Percentiles rank a stretch among this genome's conserved stretches.
Conservation (phyloP, 2,888 invertebrate genomes). For the Heteropelma amictum region DNA sequence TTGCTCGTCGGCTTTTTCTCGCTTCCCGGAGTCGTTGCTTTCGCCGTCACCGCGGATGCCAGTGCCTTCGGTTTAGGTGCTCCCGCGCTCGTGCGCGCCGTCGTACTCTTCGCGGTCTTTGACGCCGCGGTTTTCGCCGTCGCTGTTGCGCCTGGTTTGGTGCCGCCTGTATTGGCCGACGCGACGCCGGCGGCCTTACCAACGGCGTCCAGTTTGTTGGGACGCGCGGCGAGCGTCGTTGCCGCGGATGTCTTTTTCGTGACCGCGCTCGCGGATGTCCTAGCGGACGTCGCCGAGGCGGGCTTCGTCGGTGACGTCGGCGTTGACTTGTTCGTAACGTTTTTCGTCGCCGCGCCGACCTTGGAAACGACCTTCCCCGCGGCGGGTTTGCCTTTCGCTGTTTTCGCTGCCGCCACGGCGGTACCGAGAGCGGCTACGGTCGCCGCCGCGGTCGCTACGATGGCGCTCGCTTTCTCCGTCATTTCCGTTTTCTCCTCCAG, state of each 20-base stretch:
- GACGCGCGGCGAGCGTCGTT: constrained; percentile 49
- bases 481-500: neutral
- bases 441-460: constrained; percentile 62
- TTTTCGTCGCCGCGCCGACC: constrained; percentile 63
- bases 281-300: constrained; percentile 23
- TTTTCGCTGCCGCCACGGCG: constrained; percentile 71
- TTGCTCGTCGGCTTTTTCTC: constrained; percentile 81
- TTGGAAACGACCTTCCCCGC: constrained; percentile 62
- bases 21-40: constrained; percentile 57
- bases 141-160: constrained; percentile 58
- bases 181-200: constrained; percentile 56
- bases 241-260: constrained; percentile 54
- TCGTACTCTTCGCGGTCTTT: no score
- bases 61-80: constrained; percentile 57
- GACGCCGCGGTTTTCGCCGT: neutral
- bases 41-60: constrained; percentile 52
- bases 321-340: constrained; percentile 61
- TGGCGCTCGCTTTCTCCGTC: constrained; percentile 63
- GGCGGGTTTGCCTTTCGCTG: constrained; percentile 66
- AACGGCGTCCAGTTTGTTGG: constrained; percentile 50
- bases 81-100: constrained; percentile 18
- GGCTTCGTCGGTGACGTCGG: constrained; percentile 69
- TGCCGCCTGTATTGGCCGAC: constrained; percentile 26
- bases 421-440: constrained; percentile 67
- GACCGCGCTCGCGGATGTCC: constrained; percentile 48